Evolutionary conservation across 2,888 invertebrate genomes (phyloP), one percentile per base, ranked within the genome.

Genomic region (Xanthia icteritia): DNA sequence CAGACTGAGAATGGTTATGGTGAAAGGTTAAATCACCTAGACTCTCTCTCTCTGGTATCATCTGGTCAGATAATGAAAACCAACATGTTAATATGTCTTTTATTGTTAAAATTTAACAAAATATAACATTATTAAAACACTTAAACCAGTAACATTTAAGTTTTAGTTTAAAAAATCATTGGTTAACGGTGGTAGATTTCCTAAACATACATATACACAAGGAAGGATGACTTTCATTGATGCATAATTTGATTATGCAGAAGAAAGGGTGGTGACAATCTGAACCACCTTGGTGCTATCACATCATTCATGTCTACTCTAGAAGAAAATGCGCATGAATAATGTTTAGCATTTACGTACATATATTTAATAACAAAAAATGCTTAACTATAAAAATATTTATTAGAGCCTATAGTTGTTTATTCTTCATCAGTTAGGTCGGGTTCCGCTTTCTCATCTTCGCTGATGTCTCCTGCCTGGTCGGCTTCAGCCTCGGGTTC

Each of bases 341-440:
- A 86, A 92, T 87, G 89, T 91, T 90, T 94, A 95, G 94, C 93
- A 73, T 73, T 75, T 39, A 72, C 48, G 80, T 73, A 83, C 77
- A 80, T 82, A 86, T 77, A 85, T 86, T 77, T 84, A 86, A 84
- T 71, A 84, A 85, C 78, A 88, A 84, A 91, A 92, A 93, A 93
- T 94, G 91, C 93, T 92, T 89, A 89, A 82, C 73, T 88, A 89
- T 85, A 88, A 89, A 86, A 89, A 87, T 89, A 85, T 86, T 72
- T 23, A 79, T 71, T 75, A 81, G 70, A 72, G 71, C 45, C 72
- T 83, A 82, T 70, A 27, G 68, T 77, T 79, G 76, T 82, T 94
- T 96, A 96, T 94, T 97, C 97, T 89, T 96, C 97, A 79, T 96
- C 97, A n/a, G 96, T 97, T 80, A 96, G 94, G 86, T 97, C 97